Evolutionary conservation across 2,888 invertebrate species (phyloP).

Genomic region (Tholera decimalis): DNA sequence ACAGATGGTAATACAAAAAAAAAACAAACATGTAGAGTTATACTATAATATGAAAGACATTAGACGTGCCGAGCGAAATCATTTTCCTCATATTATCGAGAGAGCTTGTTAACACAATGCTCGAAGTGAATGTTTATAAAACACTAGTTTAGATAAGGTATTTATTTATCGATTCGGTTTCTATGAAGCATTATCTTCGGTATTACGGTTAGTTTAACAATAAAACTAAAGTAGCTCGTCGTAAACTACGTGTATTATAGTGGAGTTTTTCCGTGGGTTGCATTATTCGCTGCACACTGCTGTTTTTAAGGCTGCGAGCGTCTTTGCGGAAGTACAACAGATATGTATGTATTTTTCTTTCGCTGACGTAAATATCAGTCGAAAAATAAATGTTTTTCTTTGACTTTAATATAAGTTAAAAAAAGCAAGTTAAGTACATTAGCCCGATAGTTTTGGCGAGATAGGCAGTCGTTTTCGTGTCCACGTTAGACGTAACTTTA

Average conservation of each 20-base stretch:
- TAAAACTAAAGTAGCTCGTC: constrained; percentile 60
- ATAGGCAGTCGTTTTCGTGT: too few relatives aligned
- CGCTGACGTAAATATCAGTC: too few relatives aligned
- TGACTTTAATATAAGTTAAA: too few relatives aligned
- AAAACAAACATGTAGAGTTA: not conserved
- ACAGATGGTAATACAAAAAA: not conserved
- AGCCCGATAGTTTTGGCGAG: too few relatives aligned
- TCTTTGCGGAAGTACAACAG: too few relatives aligned
- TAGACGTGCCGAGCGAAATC: constrained; percentile 17
- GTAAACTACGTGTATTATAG: constrained; percentile 39
- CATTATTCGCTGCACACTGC: constrained; percentile 1
- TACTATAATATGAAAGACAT: constrained; percentile 24
- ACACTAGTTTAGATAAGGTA: constrained; percentile 44
- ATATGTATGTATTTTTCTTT: too few relatives aligned
- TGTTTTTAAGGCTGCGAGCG: too few relatives aligned
- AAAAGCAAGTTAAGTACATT: too few relatives aligned
- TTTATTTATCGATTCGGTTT: constrained; percentile 47
- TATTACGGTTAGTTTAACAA: constrained; percentile 62
- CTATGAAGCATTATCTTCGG: constrained; percentile 61
- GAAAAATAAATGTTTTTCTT: too few relatives aligned
- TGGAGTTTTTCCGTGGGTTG: constrained; percentile 12
- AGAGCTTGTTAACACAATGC: constrained; percentile 38
- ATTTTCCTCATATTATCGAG: constrained; percentile 49
- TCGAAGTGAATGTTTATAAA: constrained; percentile 54
- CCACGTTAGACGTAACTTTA: too few relatives aligned